Conservation (phyloP, 2,797 vertebrate genomes). For the Chloroceryle amazona region DNA sequence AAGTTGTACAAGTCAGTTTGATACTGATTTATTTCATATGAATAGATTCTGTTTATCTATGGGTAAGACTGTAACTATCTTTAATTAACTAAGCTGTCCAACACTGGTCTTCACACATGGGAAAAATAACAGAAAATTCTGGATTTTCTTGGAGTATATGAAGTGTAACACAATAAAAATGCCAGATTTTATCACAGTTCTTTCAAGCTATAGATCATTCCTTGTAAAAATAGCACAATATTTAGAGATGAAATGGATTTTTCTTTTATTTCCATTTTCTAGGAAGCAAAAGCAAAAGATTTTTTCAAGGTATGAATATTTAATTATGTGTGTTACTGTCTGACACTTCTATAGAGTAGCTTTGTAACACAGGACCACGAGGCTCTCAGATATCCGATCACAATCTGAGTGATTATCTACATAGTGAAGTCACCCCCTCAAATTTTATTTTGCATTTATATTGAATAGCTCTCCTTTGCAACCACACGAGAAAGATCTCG, state of each 20-base stretch:
- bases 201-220: constrained; percentile 49
- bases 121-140: not conserved
- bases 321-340: not conserved
- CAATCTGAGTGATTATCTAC: not conserved
- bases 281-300: constrained; percentile 43
- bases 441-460: not conserved
- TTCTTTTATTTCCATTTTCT: constrained; percentile 17
- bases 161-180: not conserved
- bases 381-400: not conserved
- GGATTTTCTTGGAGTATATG: not conserved
- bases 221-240: constrained; percentile 32
- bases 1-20: not conserved
- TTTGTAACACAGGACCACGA: not conserved
- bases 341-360: not conserved
- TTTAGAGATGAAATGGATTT: constrained; percentile 45
- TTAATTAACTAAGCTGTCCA: not conserved
- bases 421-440: not conserved
- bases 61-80: not conserved
- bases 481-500: not conserved
- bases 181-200: constrained; percentile 23
- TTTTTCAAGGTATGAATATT: constrained; percentile 49
- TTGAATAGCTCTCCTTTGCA: not conserved
- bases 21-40: not conserved
- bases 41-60: not conserved
- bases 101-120: not conserved